A percentile compares a stretch with the other conserved stretches of the same genome.
Conservation (phyloP, 2,888 invertebrate genomes). For the Chloroclystis v-ata region DNA sequence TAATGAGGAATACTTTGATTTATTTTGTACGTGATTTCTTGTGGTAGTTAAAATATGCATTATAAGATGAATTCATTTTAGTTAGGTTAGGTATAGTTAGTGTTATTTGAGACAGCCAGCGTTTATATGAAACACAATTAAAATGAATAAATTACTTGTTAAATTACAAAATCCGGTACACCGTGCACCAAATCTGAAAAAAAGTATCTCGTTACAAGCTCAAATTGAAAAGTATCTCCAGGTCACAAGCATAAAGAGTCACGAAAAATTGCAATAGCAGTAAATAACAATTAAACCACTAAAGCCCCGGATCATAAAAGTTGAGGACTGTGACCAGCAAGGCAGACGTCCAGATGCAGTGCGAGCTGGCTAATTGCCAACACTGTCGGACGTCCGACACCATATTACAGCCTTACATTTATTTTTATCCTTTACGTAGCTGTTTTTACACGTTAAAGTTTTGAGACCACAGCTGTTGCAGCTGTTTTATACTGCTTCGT, state of each 20-base stretch:
- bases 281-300: conserved; percentile 9
- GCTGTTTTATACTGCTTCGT: not conserved
- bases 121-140: too few relatives aligned
- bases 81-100: too few relatives aligned
- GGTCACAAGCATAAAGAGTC: not conserved
- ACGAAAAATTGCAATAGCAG: conserved; percentile 1
- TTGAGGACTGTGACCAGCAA: conserved; percentile 11
- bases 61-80: too few relatives aligned
- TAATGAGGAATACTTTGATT: too few relatives aligned
- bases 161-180: too few relatives aligned
- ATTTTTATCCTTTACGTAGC: conserved; percentile 35
- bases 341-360: conserved; percentile 21
- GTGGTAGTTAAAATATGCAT: too few relatives aligned
- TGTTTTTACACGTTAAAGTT: conserved; percentile 21
- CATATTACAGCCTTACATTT: conserved; percentile 35
- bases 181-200: too few relatives aligned
- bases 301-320: conserved; percentile 14
- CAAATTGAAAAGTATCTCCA: too few relatives aligned
- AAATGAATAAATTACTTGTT: too few relatives aligned
- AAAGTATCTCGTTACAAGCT: too few relatives aligned
- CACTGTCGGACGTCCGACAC: conserved; percentile 27
- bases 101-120: too few relatives aligned
- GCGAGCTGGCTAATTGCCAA: conserved; percentile 47
- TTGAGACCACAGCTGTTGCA: conserved; percentile 21
- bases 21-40: too few relatives aligned